Conservation (phyloP, 1,140 invertebrate species). For the Nautilus pompilius region DNA sequence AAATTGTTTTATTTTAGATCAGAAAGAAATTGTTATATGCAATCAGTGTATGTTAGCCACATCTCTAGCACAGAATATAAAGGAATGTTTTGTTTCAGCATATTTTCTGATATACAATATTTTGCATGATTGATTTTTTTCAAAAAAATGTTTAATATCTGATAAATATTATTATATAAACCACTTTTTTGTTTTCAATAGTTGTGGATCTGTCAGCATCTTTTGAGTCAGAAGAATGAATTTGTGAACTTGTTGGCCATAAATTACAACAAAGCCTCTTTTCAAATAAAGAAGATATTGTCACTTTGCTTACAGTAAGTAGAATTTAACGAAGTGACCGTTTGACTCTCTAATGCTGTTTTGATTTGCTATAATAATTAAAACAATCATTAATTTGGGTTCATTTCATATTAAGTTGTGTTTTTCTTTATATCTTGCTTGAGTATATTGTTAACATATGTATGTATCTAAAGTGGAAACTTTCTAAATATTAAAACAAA, state of each 20-base stretch:
- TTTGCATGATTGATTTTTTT: background rate
- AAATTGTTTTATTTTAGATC: too few species aligned
- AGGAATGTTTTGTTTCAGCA: background rate
- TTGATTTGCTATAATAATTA: background rate
- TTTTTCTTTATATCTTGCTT: background rate
- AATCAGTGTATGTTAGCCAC: too few species aligned
- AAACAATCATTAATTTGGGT: background rate
- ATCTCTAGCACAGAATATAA: too few species aligned
- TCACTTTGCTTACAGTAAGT: slow-evolving; percentile 37
- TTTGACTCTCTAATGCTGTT: background rate
- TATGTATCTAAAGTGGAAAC: too few species aligned
- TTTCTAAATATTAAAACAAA: too few species aligned
- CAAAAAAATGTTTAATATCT: background rate
- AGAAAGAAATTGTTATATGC: too few species aligned
- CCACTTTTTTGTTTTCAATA: slow-evolving; percentile 12
- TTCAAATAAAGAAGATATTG: slow-evolving; percentile 30
- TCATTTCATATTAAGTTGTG: background rate
- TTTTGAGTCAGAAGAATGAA: slow-evolving; percentile 33
- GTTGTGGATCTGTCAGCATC: slow-evolving; percentile 40
- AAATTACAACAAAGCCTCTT: slow-evolving; percentile 11
- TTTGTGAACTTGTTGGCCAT: slow-evolving; percentile 19
- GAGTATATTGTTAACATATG: too few species aligned
- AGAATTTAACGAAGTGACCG: background rate
- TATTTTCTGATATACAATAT: background rate
- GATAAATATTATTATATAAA: background rate